Evolutionary conservation across 2,797 vertebrate species (phyloP), one percentile per base, ranked within the genome.

Genomic region (Anas bahamensis): DNA sequence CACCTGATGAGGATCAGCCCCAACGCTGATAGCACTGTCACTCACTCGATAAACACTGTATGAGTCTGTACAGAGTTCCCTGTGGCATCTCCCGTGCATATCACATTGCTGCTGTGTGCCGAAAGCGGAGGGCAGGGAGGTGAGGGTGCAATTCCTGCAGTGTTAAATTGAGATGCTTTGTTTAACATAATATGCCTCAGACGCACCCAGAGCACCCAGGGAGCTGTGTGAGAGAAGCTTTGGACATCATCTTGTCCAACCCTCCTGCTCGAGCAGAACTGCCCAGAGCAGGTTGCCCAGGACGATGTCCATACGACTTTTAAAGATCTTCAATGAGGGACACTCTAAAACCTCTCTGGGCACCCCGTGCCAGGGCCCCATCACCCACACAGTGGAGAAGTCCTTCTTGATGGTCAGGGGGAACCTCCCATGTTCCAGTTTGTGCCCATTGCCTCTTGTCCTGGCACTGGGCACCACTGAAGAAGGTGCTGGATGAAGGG

Each of bases 201-300:
- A 93, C 1, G 59, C 76, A 52, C 84, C 77, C 85, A 80, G 13
- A 1, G n/a, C 88, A 86, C 59, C 85, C 72, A 9, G 80, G 95
- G 91, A 95, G 94, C 53, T 75, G 77, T 77, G 93, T 0, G 2
- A 83, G 90, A 84, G 53, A 61, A 92, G 88, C 83, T 42, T 22
- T 42, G 39, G 28, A 31, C 29, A 29, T 29, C 21, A 31, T 42
- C 9, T 42, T 28, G 28, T 31, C 29, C 28, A 42, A 22, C 19
- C 39, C 50, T 52, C 28, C 18, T 64, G 61, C 39, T 42, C 28
- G 9, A 64, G 39, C 39, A 64, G 61, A 28, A 9, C 18, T 13
- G 31, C 61, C 39, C 17, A 42, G 19, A 42, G 19, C 28, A 16
- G 26, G 24, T 52, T 52, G 50, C 50, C 50, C 50, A 52, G 24